Evolutionary conservation across 2,113 vertebrate genomes (phyloP).

Genomic region (Kryptolebias marmoratus): DNA sequence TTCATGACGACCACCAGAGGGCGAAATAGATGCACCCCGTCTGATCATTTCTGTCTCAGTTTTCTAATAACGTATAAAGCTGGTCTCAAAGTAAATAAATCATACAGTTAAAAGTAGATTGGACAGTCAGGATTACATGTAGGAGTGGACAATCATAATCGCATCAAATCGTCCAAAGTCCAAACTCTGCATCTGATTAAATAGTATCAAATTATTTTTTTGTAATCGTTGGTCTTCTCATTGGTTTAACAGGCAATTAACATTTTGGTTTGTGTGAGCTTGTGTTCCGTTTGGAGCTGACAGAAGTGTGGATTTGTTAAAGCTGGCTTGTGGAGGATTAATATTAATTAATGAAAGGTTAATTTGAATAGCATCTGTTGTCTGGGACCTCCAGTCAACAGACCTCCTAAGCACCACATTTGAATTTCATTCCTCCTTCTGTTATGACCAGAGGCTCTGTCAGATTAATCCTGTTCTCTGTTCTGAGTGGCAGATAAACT

Average conservation of each 20-base stretch:
- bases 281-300: slow-evolving; percentile 18
- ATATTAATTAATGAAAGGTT: slow-evolving; percentile 56
- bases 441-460: slow-evolving; percentile 23
- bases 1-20: slow-evolving; percentile 69
- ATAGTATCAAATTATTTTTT: neutral
- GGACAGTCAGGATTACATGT: neutral
- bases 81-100: neutral
- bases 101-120: neutral
- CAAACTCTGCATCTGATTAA: neutral
- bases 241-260: slow-evolving; percentile 1
- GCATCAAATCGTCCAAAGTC: neutral
- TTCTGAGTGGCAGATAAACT: slow-evolving; percentile 17
- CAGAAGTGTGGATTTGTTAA: slow-evolving; percentile 19
- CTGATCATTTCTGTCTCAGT: neutral
- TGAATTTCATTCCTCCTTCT: slow-evolving; percentile 49
- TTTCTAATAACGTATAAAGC: slow-evolving; percentile 5
- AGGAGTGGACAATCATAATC: neutral
- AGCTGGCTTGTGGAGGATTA: slow-evolving; percentile 14
- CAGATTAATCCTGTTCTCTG: slow-evolving; percentile 39
- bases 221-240: neutral
- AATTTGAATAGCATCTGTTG: slow-evolving; percentile 72
- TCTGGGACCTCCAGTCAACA: slow-evolving; percentile 58
- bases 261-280: neutral
- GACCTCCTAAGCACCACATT: slow-evolving; percentile 50
- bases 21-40: slow-evolving; percentile 50